Base-by-base conservation (phyloP, 1,140 invertebrate genomes). In the Chelonus insularis region DNA sequence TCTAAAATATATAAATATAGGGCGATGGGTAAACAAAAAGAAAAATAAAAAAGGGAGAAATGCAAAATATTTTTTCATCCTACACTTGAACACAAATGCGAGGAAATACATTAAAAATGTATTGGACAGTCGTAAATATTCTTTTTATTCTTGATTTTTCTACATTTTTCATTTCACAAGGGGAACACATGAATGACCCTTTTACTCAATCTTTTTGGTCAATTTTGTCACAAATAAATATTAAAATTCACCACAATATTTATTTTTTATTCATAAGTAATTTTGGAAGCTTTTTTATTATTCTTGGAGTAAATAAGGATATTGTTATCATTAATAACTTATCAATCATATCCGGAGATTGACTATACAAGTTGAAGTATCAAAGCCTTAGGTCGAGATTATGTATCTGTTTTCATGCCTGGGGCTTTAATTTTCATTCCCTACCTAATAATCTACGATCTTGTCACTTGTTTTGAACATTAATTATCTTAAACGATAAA, bases 71-170 rank as follows among this genome's bases (percentile, higher is more conserved):
- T 37, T 37, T 37, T 52, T 52, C 62, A 69, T 71, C 21, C 29
- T 5, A 0, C 14, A 41, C 6, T 32, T 57, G 43, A 8, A 68
- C 74, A 68, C 74, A 80, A 81, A 81, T 81, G 73, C 77, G 73
- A 74, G 73, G 75, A 72, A 79, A 80, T 77, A 72, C 79, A 81
- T 81, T 81, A 80, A 81, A 81, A 81, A 81, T 81, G 79, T 81
- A 81, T 81, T 80, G 79, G 79, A 79, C 77, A 80, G 77, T 81
- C 78, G 21, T 37, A 9, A 34, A 25, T 60, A 20, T 29, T 36
- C 20, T 37, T 50, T 32, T 72, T 81, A 74, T 76, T 67, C 72
- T 67, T 69, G 74, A 57, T 59, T 63, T 45, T 51, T 60, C 47
- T 43, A 52, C 39, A 58, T 56, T 51, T 63, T 63, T 63, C 57